Percentiles rank a stretch among this genome's conserved stretches.
Conservation (phyloP, 2,888 invertebrate genomes). For the Apamea epomidion region DNA sequence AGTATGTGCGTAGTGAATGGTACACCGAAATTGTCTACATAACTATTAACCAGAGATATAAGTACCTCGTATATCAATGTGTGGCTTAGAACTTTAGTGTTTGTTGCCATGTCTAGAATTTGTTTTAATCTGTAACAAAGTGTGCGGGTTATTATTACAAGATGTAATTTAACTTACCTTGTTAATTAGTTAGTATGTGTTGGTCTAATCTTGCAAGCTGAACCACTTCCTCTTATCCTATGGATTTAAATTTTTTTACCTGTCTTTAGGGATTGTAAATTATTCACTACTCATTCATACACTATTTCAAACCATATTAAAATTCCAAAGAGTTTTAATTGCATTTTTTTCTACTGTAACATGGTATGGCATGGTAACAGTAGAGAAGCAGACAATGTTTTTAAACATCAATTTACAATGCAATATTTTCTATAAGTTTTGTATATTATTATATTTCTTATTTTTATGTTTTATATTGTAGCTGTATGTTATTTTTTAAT, state of each 20-base stretch:
- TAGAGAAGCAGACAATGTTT: not conserved
- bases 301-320: not conserved
- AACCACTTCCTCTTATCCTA: too few species aligned
- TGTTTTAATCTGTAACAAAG: slow-evolving; percentile 83
- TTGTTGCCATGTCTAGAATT: slow-evolving; percentile 80
- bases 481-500: too few species aligned
- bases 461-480: too few species aligned
- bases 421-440: too few species aligned
- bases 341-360: not conserved
- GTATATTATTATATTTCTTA: too few species aligned
- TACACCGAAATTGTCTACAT: slow-evolving; percentile 92
- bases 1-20: slow-evolving; percentile 91
- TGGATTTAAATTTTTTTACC: not conserved
- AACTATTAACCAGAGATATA: slow-evolving; percentile 81
- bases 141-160: not conserved
- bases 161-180: not conserved
- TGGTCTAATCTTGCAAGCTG: not conserved
- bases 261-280: not conserved
- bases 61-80: slow-evolving; percentile 80
- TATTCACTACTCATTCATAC: too few species aligned
- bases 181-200: not conserved
- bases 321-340: not conserved
- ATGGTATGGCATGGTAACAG: not conserved
- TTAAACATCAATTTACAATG: not conserved
- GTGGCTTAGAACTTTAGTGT: slow-evolving; percentile 80